Evolutionary conservation across 1,140 invertebrate species (phyloP), one percentile per base, ranked within the genome.

Genomic region (Ostrea edulis): DNA sequence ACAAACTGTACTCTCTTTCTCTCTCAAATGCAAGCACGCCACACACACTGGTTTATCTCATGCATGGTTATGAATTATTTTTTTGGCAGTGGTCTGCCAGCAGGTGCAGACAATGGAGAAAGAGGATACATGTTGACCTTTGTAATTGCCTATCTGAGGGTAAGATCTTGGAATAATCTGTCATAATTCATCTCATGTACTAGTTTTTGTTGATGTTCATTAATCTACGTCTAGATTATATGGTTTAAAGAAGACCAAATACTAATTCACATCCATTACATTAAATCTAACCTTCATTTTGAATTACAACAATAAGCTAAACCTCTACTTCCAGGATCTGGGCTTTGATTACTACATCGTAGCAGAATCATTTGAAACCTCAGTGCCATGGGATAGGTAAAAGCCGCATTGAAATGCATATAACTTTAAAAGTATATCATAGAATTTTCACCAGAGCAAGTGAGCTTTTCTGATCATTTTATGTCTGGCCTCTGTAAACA

Each of bases 331-430:
- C 20, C 94, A 98, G 97, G 99, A 99, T 95, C 95, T 99, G 68
- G 98, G 97, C 0, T 96, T 99, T 82, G 97, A 99, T 55, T 98
- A 97, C 93, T 96, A 97, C 87, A 96, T 99, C 65, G 96, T 99
- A 12, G 97, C 98, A 0, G 99, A 99, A 95, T 99, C 98, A 0
- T 99, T 99, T 95, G 99, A 99, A 95, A 99, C 99, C 0, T 99
- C 98, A 0, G 98, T 99, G 22, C 97, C 98, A 3, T 99, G 99
- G 98, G 98, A 98, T 89, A 95, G 95, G 95, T 95, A 89, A 91
- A 87, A 86, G 17, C 20, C n/a, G 0, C 14, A 12, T 44, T 82
- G 22, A 12, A 82, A 20, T 51, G n/a, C 25, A 44, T 81, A 17
- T 81, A 81, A 44, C 35, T 44, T 5, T 44, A 44, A 44, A 44